Evolutionary conservation across 1,140 invertebrate genomes (phyloP).

Genomic region (Apolygus lucorum): DNA sequence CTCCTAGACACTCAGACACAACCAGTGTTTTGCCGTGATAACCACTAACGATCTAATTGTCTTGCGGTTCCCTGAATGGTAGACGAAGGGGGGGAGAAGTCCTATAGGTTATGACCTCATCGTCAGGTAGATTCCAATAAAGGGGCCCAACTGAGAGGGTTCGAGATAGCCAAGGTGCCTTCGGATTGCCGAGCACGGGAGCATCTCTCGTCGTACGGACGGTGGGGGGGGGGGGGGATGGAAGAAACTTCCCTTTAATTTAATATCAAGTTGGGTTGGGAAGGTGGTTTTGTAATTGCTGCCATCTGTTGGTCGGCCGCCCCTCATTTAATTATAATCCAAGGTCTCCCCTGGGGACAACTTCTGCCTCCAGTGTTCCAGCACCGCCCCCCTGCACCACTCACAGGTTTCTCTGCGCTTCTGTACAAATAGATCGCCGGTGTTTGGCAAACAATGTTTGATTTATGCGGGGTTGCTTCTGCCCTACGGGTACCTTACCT

Average conservation of each 20-base stretch:
- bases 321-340: constrained; percentile 16
- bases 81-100: background rate
- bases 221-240: background rate
- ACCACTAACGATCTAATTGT: background rate
- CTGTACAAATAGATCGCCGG: background rate
- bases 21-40: background rate
- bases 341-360: constrained; percentile 12
- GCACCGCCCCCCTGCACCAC: background rate
- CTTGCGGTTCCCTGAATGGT: background rate
- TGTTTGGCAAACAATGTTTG: background rate
- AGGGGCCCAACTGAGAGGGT: background rate
- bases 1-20: too few relatives aligned
- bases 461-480: background rate
- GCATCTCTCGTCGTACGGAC: background rate
- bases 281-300: constrained; percentile 16
- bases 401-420: background rate
- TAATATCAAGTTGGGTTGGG: constrained; percentile 15
- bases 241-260: constrained; percentile 15
- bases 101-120: background rate
- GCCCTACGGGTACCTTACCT: too few relatives aligned
- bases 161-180: background rate
- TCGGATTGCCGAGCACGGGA: background rate
- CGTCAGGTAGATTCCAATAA: constrained; percentile 6
- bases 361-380: constrained; percentile 6
- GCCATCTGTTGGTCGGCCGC: constrained; percentile 11